Percentiles rank a stretch among this genome's conserved stretches.
Evolutionary conservation across 2,113 vertebrate genomes (phyloP).

Genomic region (Nyctibius bracteatus): DNA sequence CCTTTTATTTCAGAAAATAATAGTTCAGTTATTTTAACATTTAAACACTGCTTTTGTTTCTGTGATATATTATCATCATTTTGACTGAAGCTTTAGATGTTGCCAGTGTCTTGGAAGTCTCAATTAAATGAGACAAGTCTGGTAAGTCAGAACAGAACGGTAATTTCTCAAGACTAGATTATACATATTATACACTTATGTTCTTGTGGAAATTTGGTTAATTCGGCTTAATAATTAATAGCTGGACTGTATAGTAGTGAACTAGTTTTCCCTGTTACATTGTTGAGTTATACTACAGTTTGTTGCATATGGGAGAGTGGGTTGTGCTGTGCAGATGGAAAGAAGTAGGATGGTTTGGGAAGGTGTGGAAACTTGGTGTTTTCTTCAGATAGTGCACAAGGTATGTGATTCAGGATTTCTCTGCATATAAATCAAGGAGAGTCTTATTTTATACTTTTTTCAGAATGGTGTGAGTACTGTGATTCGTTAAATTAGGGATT

Average conservation of each 20-base stretch:
- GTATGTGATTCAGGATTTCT: neutral
- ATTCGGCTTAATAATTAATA: neutral
- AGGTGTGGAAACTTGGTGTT: neutral
- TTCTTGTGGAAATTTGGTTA: neutral
- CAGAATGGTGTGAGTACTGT: neutral
- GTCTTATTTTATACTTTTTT: neutral
- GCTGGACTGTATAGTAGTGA: neutral
- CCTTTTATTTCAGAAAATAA: neutral
- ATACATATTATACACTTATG: neutral
- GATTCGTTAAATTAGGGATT: neutral
- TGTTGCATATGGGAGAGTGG: neutral
- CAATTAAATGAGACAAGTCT: neutral
- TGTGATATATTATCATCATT: neutral
- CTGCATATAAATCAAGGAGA: neutral
- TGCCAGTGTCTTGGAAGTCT: neutral
- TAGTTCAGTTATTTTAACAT: neutral
- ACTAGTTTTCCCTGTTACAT: neutral
- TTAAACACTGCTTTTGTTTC: neutral
- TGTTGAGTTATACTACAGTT: neutral
- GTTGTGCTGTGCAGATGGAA: neutral
- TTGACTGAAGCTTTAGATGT: neutral
- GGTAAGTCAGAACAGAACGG: neutral
- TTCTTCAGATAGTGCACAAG: neutral
- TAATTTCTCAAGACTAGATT: neutral
- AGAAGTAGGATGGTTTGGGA: neutral